Evolutionary conservation across 2,888 invertebrate genomes (phyloP).

Genomic region (Rhamnusium bicolor): DNA sequence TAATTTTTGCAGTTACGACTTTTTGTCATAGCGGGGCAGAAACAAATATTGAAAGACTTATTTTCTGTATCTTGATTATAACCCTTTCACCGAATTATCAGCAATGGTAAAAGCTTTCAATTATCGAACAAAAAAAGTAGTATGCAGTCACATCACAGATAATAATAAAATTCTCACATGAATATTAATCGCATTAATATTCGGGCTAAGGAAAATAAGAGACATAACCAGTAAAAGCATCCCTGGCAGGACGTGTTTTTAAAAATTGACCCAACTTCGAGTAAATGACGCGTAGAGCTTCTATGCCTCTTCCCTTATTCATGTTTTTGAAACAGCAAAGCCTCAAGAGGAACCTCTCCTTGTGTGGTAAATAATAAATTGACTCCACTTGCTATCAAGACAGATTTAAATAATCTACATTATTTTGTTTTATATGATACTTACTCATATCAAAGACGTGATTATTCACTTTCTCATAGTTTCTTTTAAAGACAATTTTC

Average conservation of each 20-base stretch:
- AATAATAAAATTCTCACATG: not conserved
- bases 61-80: no score
- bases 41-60: no score
- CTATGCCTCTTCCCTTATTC: conserved; percentile 16
- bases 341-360: not conserved
- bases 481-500: not conserved
- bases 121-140: no score
- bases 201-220: not conserved
- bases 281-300: conserved; percentile 18
- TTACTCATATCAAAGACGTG: not conserved
- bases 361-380: conserved; percentile 11
- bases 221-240: not conserved
- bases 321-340: conserved; percentile 2
- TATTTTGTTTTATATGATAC: not conserved
- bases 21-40: no score
- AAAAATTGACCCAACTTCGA: conserved; percentile 20
- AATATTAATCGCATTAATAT: not conserved
- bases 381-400: conserved; percentile 4
- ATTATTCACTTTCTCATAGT: not conserved
- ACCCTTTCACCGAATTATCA: no score
- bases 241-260: not conserved
- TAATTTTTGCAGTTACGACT: no score
- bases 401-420: conserved; percentile 7
- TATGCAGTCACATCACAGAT: not conserved
- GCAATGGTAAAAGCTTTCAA: no score